Evolutionary conservation across 2,113 vertebrate species (phyloP).

Genomic region (Elachura formosa): DNA sequence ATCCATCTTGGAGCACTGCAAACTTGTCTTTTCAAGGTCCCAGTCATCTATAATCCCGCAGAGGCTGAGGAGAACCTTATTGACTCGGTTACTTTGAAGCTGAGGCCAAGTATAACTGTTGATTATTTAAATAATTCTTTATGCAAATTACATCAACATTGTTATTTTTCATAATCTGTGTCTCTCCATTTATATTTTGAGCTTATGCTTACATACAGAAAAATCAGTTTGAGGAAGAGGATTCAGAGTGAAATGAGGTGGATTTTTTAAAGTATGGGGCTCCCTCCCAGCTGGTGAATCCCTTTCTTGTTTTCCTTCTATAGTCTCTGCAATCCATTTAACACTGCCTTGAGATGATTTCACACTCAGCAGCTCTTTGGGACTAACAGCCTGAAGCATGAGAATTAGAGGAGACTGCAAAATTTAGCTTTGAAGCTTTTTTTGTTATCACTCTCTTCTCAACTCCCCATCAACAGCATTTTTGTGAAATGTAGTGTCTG

Average conservation of each 20-base stretch:
- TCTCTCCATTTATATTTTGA: not conserved
- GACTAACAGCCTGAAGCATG: not conserved
- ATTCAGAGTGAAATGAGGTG: not conserved
- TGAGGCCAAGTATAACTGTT: not conserved
- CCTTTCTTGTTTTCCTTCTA: not conserved
- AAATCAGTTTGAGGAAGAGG: not conserved
- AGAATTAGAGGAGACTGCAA: not conserved
- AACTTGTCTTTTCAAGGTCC: not conserved
- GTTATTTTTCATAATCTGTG: not conserved
- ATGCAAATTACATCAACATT: not conserved
- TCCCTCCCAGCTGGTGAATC: not conserved
- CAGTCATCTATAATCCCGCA: not conserved
- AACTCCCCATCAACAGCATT: not conserved
- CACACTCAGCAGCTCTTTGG: not conserved
- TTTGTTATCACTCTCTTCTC: not conserved
- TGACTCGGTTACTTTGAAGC: not conserved
- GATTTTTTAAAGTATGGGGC: not conserved
- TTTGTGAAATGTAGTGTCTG: not conserved
- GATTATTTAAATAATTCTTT: not conserved
- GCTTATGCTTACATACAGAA: not conserved
- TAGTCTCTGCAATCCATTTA: not conserved
- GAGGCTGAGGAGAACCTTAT: not conserved
- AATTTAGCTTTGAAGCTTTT: conserved; percentile 20
- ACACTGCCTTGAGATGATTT: not conserved
- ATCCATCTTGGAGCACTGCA: not conserved